Conservation (phyloP, 2,888 invertebrate species). For the Brachyptera risi region DNA sequence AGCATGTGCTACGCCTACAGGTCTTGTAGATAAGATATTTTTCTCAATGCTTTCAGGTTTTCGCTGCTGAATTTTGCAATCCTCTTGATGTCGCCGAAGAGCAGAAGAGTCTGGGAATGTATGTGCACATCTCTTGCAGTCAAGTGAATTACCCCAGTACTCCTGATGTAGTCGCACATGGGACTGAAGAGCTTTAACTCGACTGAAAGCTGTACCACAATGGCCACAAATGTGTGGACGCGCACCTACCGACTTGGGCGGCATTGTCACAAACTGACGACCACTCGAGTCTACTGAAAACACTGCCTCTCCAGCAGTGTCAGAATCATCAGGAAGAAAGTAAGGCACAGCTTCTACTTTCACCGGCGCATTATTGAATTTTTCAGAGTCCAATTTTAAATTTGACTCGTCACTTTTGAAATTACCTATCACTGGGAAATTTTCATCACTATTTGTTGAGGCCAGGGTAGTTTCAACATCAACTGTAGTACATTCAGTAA, state of each 20-base stretch:
- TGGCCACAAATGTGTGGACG: conserved; percentile 9
- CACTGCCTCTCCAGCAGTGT: neutral
- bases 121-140: conserved; percentile 17
- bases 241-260: neutral
- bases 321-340: neutral
- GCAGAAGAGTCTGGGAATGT: neutral
- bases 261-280: neutral
- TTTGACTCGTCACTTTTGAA: neutral
- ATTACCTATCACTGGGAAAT: neutral
- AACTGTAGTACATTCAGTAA: neutral
- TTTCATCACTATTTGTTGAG: neutral
- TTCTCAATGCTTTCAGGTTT: neutral
- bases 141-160: neutral
- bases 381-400: neutral
- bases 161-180: conserved; percentile 8
- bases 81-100: neutral
- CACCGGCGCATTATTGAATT: neutral
- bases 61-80: neutral
- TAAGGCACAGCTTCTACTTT: conserved; percentile 1
- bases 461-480: conserved; percentile 3
- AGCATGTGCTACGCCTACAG: neutral
- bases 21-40: too few relatives aligned
- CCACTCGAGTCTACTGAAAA: neutral
- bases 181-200: conserved; percentile 7
- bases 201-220: conserved; percentile 11